Evolutionary conservation across 2,888 invertebrate genomes (phyloP).

Genomic region (Synanthedon andrenaeformis): DNA sequence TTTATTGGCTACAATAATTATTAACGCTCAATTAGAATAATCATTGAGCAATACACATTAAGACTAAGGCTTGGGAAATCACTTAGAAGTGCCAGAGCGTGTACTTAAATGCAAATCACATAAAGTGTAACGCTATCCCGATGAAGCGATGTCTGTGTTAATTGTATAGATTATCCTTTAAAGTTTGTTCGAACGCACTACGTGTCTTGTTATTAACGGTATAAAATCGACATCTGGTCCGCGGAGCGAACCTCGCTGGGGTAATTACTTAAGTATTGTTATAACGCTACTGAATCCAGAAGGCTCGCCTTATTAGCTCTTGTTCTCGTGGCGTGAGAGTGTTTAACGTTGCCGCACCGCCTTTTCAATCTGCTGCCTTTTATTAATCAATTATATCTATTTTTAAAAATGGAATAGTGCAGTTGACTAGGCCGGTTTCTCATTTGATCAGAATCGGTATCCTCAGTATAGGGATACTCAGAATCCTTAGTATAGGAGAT

Average conservation of each 20-base stretch:
- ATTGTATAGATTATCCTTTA: slow-evolving; percentile 38
- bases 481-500: too few species aligned
- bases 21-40: slow-evolving; percentile 1
- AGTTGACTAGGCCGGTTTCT: too few species aligned
- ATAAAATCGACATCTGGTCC: slow-evolving; percentile 46
- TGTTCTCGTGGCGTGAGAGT: slow-evolving; percentile 27
- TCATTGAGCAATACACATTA: not conserved
- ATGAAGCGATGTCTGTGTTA: slow-evolving; percentile 25
- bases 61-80: not conserved
- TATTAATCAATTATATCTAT: too few species aligned
- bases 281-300: slow-evolving; percentile 53
- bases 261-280: slow-evolving; percentile 45
- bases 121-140: slow-evolving; percentile 9
- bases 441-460: too few species aligned
- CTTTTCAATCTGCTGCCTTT: not conserved
- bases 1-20: not conserved
- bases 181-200: slow-evolving; percentile 14
- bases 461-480: too few species aligned
- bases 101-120: not conserved
- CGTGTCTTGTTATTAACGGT: slow-evolving; percentile 36
- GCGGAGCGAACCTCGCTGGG: slow-evolving; percentile 22
- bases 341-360: slow-evolving; percentile 16
- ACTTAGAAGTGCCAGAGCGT: not conserved
- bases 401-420: too few species aligned
- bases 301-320: slow-evolving; percentile 24